Conservation (phyloP, 2,113 vertebrate species). For the Triplophysa tibetana region DNA sequence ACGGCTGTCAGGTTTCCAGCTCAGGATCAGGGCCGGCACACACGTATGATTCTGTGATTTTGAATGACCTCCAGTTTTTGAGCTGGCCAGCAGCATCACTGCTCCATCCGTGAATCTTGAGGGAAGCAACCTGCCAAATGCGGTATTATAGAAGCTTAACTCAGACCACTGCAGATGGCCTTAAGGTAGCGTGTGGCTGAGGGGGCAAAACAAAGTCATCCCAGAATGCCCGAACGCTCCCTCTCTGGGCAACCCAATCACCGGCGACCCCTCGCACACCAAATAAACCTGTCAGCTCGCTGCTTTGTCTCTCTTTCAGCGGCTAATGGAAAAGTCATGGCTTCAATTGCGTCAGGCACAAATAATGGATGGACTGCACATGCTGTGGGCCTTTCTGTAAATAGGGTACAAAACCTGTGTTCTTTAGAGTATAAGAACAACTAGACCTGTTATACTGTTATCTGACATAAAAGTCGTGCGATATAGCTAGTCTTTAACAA, state of each 20-base stretch:
- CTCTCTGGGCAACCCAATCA: conserved; percentile 2
- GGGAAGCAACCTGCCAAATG: conserved; percentile 71
- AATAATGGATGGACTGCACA: conserved; percentile 46
- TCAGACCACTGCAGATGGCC: conserved; percentile 67
- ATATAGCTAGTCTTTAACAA: neutral
- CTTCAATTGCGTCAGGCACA: conserved; percentile 52
- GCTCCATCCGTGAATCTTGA: conserved; percentile 61
- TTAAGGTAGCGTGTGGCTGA: conserved; percentile 61
- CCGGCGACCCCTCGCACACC: conserved; percentile 36
- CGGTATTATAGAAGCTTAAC: conserved; percentile 74
- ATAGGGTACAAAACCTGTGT: neutral
- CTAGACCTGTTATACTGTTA: neutral
- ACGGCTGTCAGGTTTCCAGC: conserved; percentile 43
- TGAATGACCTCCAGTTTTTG: conserved; percentile 70
- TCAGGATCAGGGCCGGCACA: conserved; percentile 63
- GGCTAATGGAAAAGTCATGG: conserved; percentile 62
- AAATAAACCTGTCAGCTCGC: conserved; percentile 62
- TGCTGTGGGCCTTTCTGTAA: neutral
- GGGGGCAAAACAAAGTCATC: conserved; percentile 58
- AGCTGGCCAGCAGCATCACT: conserved; percentile 59
- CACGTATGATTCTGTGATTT: conserved; percentile 56
- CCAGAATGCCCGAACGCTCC: conserved; percentile 38
- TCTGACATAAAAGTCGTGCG: neutral
- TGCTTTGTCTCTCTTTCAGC: conserved; percentile 64
- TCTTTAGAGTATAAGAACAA: neutral